A percentile compares a stretch with the other conserved stretches of the same genome.
Evolutionary conservation across 2,113 vertebrate genomes (phyloP).

Genomic region (Catharus bicknelli): DNA sequence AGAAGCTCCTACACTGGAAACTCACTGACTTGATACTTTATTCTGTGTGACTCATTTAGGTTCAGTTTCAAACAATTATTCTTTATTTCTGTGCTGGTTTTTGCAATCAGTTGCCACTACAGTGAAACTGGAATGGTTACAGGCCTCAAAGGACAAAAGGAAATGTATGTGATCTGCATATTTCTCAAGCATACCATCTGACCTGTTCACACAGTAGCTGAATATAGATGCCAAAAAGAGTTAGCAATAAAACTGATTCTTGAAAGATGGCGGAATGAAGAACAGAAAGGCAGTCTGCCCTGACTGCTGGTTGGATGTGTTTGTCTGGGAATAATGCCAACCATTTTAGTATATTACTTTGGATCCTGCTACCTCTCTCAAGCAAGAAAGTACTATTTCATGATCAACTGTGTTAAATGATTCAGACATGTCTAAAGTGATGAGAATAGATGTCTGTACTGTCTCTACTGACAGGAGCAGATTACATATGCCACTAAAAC

Average conservation of each 20-base stretch:
- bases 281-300: not conserved
- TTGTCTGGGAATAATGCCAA: constrained; percentile 28
- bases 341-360: constrained; percentile 28
- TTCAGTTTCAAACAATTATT: not conserved
- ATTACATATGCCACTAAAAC: not conserved
- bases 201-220: not conserved
- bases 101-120: not conserved
- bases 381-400: constrained; percentile 6
- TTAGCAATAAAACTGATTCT: not conserved
- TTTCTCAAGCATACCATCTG: not conserved
- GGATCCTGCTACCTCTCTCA: constrained; percentile 1
- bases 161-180: not conserved
- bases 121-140: not conserved
- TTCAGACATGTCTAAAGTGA: not conserved
- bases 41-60: not conserved
- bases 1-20: not conserved
- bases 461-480: not conserved
- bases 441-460: not conserved
- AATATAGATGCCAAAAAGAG: not conserved
- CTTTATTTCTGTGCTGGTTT: not conserved
- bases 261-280: not conserved
- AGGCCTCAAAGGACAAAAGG: not conserved
- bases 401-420: constrained; percentile 16
- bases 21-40: not conserved
- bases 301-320: not conserved